Conservation (phyloP, 2,888 invertebrate species). For the Gibbula magus region DNA sequence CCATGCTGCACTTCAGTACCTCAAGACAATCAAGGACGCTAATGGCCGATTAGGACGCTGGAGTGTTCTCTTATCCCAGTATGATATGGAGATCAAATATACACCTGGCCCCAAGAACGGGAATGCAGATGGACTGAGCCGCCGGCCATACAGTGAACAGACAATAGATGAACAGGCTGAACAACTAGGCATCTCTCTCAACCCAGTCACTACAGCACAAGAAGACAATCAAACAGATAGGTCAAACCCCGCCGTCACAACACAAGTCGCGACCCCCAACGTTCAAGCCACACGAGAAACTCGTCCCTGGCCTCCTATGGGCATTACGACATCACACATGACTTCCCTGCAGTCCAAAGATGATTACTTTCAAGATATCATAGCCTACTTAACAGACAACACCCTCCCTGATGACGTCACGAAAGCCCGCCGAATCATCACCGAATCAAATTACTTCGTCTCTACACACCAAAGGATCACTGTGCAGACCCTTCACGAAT, state of each 20-base stretch:
- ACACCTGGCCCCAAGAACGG: conserved; percentile 28
- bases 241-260: too few relatives aligned
- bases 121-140: conserved; percentile 34
- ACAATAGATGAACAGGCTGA: not conserved
- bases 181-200: not conserved
- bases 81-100: conserved; percentile 18
- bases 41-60: conserved; percentile 39
- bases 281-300: too few relatives aligned
- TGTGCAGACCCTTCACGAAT: not conserved
- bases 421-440: not conserved
- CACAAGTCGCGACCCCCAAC: too few relatives aligned
- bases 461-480: not conserved
- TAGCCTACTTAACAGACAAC: not conserved
- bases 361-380: not conserved
- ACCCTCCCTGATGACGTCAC: not conserved
- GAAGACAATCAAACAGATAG: too few relatives aligned
- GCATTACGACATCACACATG: too few relatives aligned
- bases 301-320: too few relatives aligned
- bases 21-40: conserved; percentile 38
- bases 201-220: not conserved
- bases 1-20: conserved; percentile 41
- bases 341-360: not conserved
- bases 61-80: conserved; percentile 20
- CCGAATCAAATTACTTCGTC: not conserved
- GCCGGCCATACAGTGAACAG: conserved; percentile 27